Evolutionary conservation across 2,888 invertebrate genomes (phyloP).

Genomic region (Stenichneumon culpator): DNA sequence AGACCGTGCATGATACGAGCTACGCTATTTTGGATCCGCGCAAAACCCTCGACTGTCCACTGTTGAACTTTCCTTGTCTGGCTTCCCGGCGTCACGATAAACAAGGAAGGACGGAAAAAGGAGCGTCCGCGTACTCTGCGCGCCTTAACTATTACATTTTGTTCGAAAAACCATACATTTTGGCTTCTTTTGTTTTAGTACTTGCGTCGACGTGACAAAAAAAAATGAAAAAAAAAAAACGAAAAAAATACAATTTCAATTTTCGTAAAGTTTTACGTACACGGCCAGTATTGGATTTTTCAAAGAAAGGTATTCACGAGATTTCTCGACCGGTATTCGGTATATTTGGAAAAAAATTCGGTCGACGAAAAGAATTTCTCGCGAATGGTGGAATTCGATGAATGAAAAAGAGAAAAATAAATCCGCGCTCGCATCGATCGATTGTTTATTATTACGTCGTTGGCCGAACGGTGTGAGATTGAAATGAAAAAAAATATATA

Average conservation of each 20-base stretch:
- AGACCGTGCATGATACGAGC: background rate
- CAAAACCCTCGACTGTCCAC: background rate
- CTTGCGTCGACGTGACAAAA: conserved; percentile 8
- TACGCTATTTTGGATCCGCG: background rate
- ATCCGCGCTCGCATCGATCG: conserved; percentile 24
- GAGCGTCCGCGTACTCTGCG: background rate
- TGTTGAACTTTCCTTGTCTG: conserved; percentile 29
- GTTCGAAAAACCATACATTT: conserved; percentile 56
- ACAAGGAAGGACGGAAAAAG: conserved; percentile 38
- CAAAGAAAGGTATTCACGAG: background rate
- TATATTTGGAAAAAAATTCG: background rate
- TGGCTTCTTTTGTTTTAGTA: background rate
- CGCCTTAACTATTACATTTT: conserved; percentile 59
- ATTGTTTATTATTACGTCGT: conserved; percentile 37
- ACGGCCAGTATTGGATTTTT: background rate
- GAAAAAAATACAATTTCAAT: background rate
- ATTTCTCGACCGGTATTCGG: too few species aligned
- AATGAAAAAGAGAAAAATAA: background rate
- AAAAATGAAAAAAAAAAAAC: background rate
- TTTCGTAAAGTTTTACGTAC: background rate
- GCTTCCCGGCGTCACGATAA: conserved; percentile 46
- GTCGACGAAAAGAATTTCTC: background rate
- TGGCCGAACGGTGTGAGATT: background rate
- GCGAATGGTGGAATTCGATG: background rate
- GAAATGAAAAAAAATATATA: background rate